Evolutionary conservation across 2,797 vertebrate species (phyloP).

Genomic region (Mallotus villosus): DNA sequence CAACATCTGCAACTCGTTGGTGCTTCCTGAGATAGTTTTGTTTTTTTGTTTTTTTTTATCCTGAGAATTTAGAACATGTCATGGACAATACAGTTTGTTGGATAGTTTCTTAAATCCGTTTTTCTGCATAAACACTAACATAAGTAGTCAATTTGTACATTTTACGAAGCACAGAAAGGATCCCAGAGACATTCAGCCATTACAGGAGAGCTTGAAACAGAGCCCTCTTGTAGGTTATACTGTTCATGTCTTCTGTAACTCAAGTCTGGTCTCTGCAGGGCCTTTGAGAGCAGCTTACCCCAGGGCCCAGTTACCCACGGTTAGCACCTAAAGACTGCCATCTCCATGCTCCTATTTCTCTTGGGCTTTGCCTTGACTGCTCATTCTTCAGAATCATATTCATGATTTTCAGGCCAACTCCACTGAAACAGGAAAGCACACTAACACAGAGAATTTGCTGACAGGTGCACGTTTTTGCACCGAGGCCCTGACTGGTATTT

Average conservation of each 20-base stretch:
- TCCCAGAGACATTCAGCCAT: neutral
- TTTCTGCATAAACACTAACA: too few species aligned
- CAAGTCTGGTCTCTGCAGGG: constrained; percentile 23
- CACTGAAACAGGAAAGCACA: constrained; percentile 35
- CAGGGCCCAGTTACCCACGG: constrained; percentile 56
- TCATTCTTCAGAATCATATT: constrained; percentile 48
- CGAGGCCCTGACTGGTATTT: constrained; percentile 44
- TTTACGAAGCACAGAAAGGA: neutral
- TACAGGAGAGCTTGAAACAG: neutral
- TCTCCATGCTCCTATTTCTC: constrained; percentile 60
- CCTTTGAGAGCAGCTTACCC: constrained; percentile 32
- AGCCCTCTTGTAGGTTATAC: constrained; percentile 20
- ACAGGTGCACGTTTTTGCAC: constrained; percentile 55
- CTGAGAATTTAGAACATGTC: neutral
- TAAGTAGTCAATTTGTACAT: too few species aligned
- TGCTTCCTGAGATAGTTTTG: too few species aligned
- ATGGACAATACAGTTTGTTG: too few species aligned
- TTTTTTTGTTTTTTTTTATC: neutral
- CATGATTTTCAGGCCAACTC: constrained; percentile 59
- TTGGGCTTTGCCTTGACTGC: constrained; percentile 44
- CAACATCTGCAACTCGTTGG: neutral
- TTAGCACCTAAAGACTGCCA: constrained; percentile 59
- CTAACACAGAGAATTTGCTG: constrained; percentile 51
- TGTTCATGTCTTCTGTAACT: constrained; percentile 23
- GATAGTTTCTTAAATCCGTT: too few species aligned